A percentile compares a stretch with the other conserved stretches of the same genome.
phyloP scores from a whole-genome alignment of 2,113 vertebrate species.

The Choloepus hoffmanni region DNA sequence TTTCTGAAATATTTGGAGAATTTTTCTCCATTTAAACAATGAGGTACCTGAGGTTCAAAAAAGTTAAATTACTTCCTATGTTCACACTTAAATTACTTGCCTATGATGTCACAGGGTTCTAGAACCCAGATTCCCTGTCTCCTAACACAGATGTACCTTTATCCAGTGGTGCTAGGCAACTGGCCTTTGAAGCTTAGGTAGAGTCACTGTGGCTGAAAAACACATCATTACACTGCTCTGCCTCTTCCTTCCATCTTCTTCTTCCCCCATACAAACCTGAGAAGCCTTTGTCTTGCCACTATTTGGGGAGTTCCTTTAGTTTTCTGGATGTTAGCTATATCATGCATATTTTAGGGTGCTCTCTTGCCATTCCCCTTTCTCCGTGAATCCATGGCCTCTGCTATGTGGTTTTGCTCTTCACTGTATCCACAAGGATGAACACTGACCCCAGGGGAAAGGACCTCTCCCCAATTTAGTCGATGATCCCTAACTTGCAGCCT shows the following conservation, averaged over 20 bases:
- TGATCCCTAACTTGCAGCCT: background rate
- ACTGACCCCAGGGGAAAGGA: background rate
- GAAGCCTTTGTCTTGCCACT: background rate
- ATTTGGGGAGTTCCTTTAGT: background rate
- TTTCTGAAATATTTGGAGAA: background rate
- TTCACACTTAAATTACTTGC: background rate
- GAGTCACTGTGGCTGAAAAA: background rate
- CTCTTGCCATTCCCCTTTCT: background rate
- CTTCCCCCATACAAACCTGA: background rate
- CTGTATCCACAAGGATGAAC: background rate
- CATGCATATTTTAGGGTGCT: background rate
- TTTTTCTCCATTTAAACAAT: constrained; percentile 1
- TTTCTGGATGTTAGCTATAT: background rate
- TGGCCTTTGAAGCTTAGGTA: background rate
- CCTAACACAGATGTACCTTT: background rate
- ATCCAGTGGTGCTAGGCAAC: background rate
- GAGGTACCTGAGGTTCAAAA: background rate
- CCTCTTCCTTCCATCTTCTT: background rate
- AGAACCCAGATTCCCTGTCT: background rate
- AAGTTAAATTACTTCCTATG: constrained; percentile 33
- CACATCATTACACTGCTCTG: background rate
- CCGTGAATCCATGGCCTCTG: background rate
- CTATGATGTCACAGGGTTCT: background rate
- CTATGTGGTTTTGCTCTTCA: background rate
- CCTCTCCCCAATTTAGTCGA: background rate